Evolutionary conservation across 1,140 invertebrate species (phyloP).

Genomic region (Metopolophium dirhodum): DNA sequence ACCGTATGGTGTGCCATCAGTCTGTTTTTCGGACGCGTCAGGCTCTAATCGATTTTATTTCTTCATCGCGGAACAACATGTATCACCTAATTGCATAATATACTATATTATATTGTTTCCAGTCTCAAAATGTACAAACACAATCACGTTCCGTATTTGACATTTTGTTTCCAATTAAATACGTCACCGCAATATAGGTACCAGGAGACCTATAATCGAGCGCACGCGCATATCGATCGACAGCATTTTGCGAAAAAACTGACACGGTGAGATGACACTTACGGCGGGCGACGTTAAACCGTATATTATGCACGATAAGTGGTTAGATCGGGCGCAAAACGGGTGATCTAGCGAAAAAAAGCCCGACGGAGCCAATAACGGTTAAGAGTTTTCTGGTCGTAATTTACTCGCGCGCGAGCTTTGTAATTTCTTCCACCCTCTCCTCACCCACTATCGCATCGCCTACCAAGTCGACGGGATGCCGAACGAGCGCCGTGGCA

Average conservation of each 20-base stretch:
- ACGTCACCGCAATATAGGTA: not conserved
- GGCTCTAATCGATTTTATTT: not conserved
- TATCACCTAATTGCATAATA: too few relatives aligned
- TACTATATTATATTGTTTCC: not conserved
- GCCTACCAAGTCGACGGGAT: not conserved
- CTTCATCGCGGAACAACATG: not conserved
- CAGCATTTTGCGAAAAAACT: not conserved
- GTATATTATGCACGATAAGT: not conserved
- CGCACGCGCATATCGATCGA: not conserved
- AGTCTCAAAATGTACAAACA: not conserved
- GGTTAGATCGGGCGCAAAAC: not conserved
- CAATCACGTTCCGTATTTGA: not conserved
- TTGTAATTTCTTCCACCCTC: constrained; percentile 12
- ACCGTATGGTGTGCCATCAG: too few relatives aligned
- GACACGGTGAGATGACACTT: not conserved
- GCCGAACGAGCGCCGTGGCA: not conserved
- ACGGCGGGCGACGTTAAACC: not conserved
- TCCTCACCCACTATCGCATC: not conserved
- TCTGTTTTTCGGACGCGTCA: not conserved
- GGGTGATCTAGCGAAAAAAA: not conserved
- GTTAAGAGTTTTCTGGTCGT: constrained; percentile 20
- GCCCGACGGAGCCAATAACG: constrained; percentile 31
- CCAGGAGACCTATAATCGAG: too few relatives aligned
- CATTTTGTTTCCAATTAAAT: not conserved
- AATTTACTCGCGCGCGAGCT: constrained; percentile 23